Evolutionary conservation across 2,113 vertebrate species (phyloP), one percentile per base, ranked within the genome.

Genomic region (Halcyon malimbica): DNA sequence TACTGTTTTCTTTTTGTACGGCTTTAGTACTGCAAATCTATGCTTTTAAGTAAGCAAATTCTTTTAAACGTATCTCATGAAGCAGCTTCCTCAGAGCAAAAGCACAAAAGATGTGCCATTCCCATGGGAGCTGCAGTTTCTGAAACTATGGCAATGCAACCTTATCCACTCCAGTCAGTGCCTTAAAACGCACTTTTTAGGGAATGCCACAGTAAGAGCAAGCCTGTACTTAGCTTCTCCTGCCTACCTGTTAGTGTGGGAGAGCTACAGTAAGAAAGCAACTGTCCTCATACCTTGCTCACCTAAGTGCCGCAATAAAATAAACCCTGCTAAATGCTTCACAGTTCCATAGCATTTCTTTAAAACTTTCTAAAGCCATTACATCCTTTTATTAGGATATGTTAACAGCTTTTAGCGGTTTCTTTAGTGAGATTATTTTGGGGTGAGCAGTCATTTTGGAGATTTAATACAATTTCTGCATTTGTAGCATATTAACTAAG

Each of bases 401-500:
- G 25, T 64, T 96, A 86, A 83, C 56, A 80, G 14, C 56, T 69
- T 90, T 96, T 64, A 88, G 39, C 21, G 65, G 37, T 78, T 88
- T 88, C 60, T 90, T 75, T 25, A 16, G 4, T 37, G 56, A 77
- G 54, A 65, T 92, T 77, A 77, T 92, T 96, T 91, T 81, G 2
- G 77, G 53, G 53, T 84, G 56, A 94, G 76, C 50, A 93, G 60
- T 75, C 87, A 83, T 93, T 96, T 90, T 0, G 0, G 16, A 90
- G 57, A 90, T 94, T 95, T 92, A 96, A 95, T 90, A 62, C 20
- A 75, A 88, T 59, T 69, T 95, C 64, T 79, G 81, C 29, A 37
- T 54, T 91, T 76, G 46, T 6, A 85, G 54, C 87, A 37, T 84
- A 89, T 92, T 94, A 97, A 94, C 73, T 68, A 46, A 95, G 59